These are phyloP conservation scores for Eulemur mongoz DNA, from an alignment of 2,797 vertebrate genomes.

Conservation along the genomic window DNA sequence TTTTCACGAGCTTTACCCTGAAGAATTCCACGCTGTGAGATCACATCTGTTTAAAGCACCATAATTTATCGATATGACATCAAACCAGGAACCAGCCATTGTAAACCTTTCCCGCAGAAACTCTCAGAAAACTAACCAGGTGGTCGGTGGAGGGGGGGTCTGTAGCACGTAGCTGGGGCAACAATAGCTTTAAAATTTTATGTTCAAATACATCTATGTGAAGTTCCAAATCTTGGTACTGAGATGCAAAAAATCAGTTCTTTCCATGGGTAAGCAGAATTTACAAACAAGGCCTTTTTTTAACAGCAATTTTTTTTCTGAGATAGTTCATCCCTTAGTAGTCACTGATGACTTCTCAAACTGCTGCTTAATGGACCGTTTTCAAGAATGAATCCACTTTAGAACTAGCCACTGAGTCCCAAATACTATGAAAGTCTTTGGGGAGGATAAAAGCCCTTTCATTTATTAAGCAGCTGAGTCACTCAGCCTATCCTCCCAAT, in stretches of 20 bases:
- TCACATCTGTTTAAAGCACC: conserved; percentile 81
- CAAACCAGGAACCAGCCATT: conserved; percentile 76
- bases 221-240: conserved; percentile 61
- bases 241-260: conserved; percentile 60
- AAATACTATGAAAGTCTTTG: background rate
- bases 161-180: conserved; percentile 49
- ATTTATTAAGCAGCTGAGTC: conserved; percentile 10
- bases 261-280: conserved; percentile 36
- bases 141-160: conserved; percentile 51
- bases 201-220: conserved; percentile 69
- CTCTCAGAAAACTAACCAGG: conserved; percentile 78
- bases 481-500: background rate
- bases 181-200: conserved; percentile 78
- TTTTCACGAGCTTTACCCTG: conserved; percentile 78
- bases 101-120: conserved; percentile 78
- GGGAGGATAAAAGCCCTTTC: background rate
- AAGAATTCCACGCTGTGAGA: conserved; percentile 77
- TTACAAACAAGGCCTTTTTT: conserved; percentile 23
- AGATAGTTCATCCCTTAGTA: background rate
- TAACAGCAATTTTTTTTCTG: background rate
- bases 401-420: conserved; percentile 1
- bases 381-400: background rate
- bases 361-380: background rate
- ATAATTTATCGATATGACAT: conserved; percentile 81
- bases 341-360: background rate